phyloP scores from a whole-genome alignment of 2,113 vertebrate genomes.

The Catharus fuscescens region DNA sequence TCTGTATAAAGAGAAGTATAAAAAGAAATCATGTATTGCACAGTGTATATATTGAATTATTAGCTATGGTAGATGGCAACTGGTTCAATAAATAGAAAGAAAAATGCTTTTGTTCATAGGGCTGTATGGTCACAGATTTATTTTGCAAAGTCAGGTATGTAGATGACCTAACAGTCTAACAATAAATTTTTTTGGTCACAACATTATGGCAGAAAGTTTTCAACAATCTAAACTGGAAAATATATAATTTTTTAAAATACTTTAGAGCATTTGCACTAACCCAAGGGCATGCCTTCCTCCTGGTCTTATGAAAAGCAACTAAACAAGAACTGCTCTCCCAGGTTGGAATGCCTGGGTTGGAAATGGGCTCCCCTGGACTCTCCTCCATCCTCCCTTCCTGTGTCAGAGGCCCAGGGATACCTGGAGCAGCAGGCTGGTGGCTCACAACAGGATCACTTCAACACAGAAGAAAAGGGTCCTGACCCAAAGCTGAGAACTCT shows the following conservation, averaged over 20 bases:
- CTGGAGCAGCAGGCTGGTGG: not conserved
- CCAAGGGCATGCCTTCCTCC: not conserved
- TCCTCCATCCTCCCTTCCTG: not conserved
- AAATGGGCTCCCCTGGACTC: not conserved
- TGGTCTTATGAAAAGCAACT: not conserved
- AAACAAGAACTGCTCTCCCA: not conserved
- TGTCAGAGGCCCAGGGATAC: not conserved
- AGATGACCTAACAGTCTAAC: not conserved
- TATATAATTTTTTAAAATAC: not conserved
- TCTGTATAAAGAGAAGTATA: not conserved
- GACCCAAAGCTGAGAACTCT: not conserved
- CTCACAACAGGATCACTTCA: not conserved
- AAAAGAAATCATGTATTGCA: not conserved
- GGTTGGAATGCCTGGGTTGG: accelerated
- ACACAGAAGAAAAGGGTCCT: not conserved
- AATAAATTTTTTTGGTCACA: not conserved
- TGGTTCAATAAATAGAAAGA: not conserved
- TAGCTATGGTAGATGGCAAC: not conserved
- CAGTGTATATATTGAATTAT: not conserved
- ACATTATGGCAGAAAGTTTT: not conserved
- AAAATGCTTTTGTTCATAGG: not conserved
- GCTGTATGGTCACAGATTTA: not conserved
- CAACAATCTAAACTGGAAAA: not conserved
- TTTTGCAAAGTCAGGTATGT: not conserved
- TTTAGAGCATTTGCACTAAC: not conserved